A percentile compares a stretch with the other conserved stretches of the same genome.
phyloP scores from a whole-genome alignment of 2,888 invertebrate species.

The Drosophila nr. medialis region DNA sequence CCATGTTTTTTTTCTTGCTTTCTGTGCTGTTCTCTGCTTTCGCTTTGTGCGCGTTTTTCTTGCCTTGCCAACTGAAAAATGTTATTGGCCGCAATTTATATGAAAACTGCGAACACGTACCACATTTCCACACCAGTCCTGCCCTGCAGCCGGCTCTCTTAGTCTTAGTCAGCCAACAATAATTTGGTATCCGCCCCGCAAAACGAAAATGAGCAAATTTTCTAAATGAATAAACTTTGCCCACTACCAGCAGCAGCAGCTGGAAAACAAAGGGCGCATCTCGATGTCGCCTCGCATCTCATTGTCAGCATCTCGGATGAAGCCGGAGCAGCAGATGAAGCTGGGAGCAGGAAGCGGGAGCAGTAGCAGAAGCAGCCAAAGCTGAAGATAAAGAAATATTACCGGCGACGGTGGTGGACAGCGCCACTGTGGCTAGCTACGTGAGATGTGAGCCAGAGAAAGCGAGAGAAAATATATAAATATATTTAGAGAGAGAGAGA shows the following conservation, averaged over 20 bases:
- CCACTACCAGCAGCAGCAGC: constrained; percentile 38
- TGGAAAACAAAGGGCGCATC: constrained; percentile 61
- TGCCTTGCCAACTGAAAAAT: constrained; percentile 76
- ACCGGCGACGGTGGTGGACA: constrained; percentile 48
- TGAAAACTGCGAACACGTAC: constrained; percentile 78
- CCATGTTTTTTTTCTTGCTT: constrained; percentile 48
- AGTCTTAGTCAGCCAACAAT: constrained; percentile 47
- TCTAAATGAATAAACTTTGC: constrained; percentile 82
- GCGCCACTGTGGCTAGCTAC: constrained; percentile 68
- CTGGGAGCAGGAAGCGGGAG: constrained; percentile 20
- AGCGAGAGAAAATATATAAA: constrained; percentile 13
- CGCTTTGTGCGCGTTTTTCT: constrained; percentile 71
- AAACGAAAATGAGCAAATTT: constrained; percentile 79
- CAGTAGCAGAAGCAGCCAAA: constrained; percentile 21
- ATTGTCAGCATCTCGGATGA: constrained; percentile 55
- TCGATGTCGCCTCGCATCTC: constrained; percentile 65
- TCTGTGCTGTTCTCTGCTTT: constrained; percentile 53
- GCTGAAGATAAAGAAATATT: constrained; percentile 75
- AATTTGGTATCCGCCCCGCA: constrained; percentile 61
- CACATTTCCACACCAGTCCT: constrained; percentile 41
- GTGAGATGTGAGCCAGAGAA: constrained; percentile 42
- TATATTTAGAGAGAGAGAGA: constrained; percentile 1
- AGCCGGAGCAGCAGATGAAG: constrained; percentile 11
- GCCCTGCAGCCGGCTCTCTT: background rate
- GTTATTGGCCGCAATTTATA: constrained; percentile 82